Base-by-base conservation (phyloP, 2,888 invertebrate genomes). In the Pseudoips prasinana region DNA sequence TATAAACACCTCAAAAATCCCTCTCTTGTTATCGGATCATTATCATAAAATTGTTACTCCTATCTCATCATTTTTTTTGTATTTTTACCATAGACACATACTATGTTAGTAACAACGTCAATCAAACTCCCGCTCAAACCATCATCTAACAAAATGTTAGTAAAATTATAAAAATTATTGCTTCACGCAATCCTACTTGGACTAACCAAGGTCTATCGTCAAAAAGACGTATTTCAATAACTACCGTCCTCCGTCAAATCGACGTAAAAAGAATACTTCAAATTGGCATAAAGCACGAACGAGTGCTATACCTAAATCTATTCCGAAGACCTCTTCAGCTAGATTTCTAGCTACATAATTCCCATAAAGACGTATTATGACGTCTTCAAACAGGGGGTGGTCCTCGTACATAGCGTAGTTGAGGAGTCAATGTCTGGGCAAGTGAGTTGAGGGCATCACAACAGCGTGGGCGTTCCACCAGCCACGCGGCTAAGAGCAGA, bases 381-480 rank as follows among this genome's bases (percentile, higher is more conserved):
- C 8, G 38, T 29, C 45, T 71, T 92, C 91, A 95, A 53, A 94
- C 92, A 5, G 96, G 95, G 9, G 95, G 95, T 7, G 95, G 95
- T 45, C 95, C 95, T 40, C 93, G 91, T n/a, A 95, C 92, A 73
- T 95, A 95, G 56, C 94, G 92, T 35, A 96, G 86, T 63, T 95
- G 94, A 3, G 95, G 95, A n/a, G 93, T 92, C 22, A 95, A 80
- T 0, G 94, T 93, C 59, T 94, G 90, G 30, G 93, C 92, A 46
- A 94, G 90, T 33, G 93, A 94, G 83, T 95, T 94, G 61, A 94
- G 90, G 33, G 92, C 91, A 69, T 95, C 94, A 78, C 95, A 95
- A 77, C 95, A 95, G 28, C 93, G 91, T 0, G 94, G 94, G 3
- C 94, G 91, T 58, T 94, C 94, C 9, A 94, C 89, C 22, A 94